Evolutionary conservation across 2,113 vertebrate species (phyloP), one percentile per base, ranked within the genome.

Genomic region (Lipotes vexillifer): DNA sequence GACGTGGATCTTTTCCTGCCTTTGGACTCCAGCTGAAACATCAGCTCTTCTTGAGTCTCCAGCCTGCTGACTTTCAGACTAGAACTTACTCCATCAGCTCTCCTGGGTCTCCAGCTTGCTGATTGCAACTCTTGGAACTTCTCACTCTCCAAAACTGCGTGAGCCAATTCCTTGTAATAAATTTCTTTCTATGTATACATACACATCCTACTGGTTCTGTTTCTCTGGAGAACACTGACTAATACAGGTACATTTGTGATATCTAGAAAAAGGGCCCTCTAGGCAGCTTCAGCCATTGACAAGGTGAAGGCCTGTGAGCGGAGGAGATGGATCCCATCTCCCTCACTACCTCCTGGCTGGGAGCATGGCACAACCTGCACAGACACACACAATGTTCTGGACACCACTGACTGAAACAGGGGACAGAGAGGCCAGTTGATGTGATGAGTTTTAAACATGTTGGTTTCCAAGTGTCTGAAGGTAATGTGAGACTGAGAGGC

Each of bases 221-320:
- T 61, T 41, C 78, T 82, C 78, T 82, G 78, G 78, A 82, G 36
- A 69, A 82, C 55, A 29, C 15, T 61, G 55, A 82, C 55, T 61
- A 27, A 59, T 59, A 61, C 36, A 61, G 57, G 15, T 20, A 82
- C 27, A 75, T n/a, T 14, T 55, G 29, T 55, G 49, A 77, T 44
- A 86, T 81, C 27, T 69, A 15, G 59, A 20, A 23, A 65, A 46
- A 59, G 66, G 27, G 25, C n/a, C 20, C 1, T 31, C 59, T 63
- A 41, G 63, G 41, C 25, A 31, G 85, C 9, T 18, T 14, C 80
- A 49, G 86, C 52, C 33, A 2, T 6, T 15, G 65, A 15, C 31
- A 3, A 55, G 38, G 57, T 41, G 38, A 59, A 61, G 17, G 17
- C 6, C 71, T 68, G 11, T 68, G 46, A 57, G 49, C 1, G 36